Evolutionary conservation across 2,797 vertebrate species (phyloP), one percentile per base, ranked within the genome.

Genomic region (Tiaroga cobitis): DNA sequence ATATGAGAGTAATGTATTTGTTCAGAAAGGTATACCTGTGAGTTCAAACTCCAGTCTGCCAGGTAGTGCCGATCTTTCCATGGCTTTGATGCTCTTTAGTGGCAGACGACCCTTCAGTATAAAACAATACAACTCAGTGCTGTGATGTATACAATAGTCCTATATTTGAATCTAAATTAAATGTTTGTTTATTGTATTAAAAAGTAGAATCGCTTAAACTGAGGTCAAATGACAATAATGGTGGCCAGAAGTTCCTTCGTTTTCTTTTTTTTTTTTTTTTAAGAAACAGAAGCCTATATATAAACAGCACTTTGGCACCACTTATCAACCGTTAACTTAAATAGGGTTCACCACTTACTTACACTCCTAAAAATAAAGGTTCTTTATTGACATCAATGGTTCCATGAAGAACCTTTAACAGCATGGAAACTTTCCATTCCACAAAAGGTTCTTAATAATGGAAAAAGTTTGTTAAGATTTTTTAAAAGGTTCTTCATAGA

Each of bases 31-130:
- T 37, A 39, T 89, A 97, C 96, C 96, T 93, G 86, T 93, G 26
- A 97, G 92, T 85, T 96, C 95, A 91, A 97, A 96, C 91, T 96
- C 93, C 78, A 96, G 90, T 51, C 92, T 92, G 37, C 94, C 94
- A 37, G 93, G 89, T 70, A 90, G 7, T 2, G 93, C 87, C 0
- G 94, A 93, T 76, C 90, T 93, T 92, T 96, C 96, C 84, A 94
- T 87, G 24, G 94, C 96, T 89, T 85, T 93, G 91, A 97, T 92
- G 89, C 94, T 93, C 49, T 91, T 90, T 67, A 95, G 89, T 29
- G 96, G 92, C 51, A 97, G 87, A 81, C 95, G 91, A 56, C 96
- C 96, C 96, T 97, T 90, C 84, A 78, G 75, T 75, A 87, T 29
- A 68, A 84, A 79, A 80, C 4, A 82, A 72, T n/a, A 21, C n/a